Conservation (phyloP, 2,797 vertebrate genomes). For the Neosilurus mollespiculum region DNA sequence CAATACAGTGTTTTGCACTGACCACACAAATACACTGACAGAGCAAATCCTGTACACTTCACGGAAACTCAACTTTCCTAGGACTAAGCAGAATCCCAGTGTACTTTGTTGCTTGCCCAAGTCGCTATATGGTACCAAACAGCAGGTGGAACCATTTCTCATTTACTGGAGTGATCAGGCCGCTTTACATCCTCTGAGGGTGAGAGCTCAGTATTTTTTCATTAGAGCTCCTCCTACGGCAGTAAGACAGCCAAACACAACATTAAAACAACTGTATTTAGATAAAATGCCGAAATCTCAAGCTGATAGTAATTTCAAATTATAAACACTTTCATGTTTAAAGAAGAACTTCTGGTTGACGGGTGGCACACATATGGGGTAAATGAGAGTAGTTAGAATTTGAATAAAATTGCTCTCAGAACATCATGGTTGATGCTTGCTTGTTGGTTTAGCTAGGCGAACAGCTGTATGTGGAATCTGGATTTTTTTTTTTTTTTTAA, state of each 20-base stretch:
- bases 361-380: neutral
- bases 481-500: too few relatives aligned
- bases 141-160: slow-evolving; percentile 32
- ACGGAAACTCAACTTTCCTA: neutral
- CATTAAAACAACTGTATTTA: neutral
- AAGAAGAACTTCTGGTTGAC: neutral
- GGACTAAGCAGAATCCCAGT: neutral
- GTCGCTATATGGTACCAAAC: neutral
- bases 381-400: neutral
- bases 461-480: neutral
- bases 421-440: neutral
- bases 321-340: neutral
- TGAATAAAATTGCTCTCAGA: neutral
- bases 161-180: neutral
- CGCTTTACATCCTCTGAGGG: neutral
- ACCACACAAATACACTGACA: neutral
- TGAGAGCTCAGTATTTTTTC: neutral
- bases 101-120: neutral
- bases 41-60: neutral
- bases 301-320: neutral
- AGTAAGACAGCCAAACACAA: neutral
- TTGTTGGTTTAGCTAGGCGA: neutral
- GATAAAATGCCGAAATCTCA: neutral
- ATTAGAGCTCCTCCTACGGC: neutral
- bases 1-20: neutral